Conservation (phyloP, 2,113 vertebrate species). For the Brevimyrus niger region DNA sequence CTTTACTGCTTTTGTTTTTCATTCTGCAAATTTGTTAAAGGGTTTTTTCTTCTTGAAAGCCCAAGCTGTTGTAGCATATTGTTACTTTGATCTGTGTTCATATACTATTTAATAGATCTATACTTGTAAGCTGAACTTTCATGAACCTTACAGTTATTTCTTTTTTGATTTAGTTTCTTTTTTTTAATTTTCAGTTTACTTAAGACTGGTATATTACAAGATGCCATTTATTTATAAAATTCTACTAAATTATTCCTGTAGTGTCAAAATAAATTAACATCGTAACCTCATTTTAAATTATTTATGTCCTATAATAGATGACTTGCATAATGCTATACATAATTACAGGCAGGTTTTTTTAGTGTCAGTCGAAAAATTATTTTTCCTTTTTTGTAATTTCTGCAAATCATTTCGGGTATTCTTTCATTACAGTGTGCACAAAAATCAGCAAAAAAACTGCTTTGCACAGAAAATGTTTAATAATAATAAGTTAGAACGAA, state of each 20-base stretch:
- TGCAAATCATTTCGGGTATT: neutral
- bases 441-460: neutral
- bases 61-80: neutral
- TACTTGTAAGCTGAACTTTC: neutral
- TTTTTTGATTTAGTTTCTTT: neutral
- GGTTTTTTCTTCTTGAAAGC: neutral
- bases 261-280: neutral
- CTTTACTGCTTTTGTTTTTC: neutral
- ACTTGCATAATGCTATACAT: neutral
- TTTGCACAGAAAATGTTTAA: neutral
- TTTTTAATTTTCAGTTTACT: neutral
- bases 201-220: neutral
- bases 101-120: neutral
- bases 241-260: neutral
- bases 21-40: conserved; percentile 10
- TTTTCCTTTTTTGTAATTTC: neutral
- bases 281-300: neutral
- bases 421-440: neutral
- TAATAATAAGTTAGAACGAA: neutral
- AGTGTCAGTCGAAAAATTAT: neutral
- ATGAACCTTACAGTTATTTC: neutral
- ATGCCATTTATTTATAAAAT: neutral
- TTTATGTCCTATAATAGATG: neutral
- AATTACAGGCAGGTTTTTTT: neutral
- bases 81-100: neutral